Conservation (phyloP, 2,888 invertebrate genomes). For the Cryptus armator region DNA sequence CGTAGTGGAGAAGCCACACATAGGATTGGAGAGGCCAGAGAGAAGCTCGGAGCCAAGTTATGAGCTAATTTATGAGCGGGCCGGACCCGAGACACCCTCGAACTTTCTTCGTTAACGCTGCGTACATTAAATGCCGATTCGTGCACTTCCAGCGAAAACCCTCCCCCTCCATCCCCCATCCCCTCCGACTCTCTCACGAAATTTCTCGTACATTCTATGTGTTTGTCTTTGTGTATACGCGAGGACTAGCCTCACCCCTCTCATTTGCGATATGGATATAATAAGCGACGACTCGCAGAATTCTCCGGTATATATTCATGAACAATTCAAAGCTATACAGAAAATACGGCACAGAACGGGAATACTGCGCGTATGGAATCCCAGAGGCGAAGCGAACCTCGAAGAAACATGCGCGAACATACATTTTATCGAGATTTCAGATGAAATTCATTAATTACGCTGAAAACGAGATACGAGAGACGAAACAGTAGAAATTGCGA, state of each 20-base stretch:
- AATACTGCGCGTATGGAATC: neutral
- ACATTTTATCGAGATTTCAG: neutral
- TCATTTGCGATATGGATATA: constrained; percentile 25
- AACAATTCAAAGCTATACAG: constrained; percentile 12
- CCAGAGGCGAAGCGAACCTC: neutral
- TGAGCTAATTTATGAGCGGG: constrained; percentile 77
- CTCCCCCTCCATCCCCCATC: neutral
- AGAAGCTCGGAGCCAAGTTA: constrained; percentile 76
- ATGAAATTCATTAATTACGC: constrained; percentile 29
- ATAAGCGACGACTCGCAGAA: constrained; percentile 14
- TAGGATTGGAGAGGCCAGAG: constrained; percentile 57
- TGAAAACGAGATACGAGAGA: neutral
- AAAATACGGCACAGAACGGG: neutral
- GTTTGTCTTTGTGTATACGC: neutral
- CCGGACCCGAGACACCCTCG: constrained; percentile 67
- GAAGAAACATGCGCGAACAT: neutral
- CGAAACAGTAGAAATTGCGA: neutral
- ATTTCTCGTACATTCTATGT: neutral
- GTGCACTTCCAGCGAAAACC: constrained; percentile 35
- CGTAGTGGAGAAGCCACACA: constrained; percentile 34
- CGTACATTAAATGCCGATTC: constrained; percentile 70
- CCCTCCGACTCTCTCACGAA: constrained; percentile 26
- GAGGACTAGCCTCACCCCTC: constrained; percentile 27
- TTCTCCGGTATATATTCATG: neutral
- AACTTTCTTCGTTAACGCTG: constrained; percentile 73